Base-by-base conservation (phyloP, 2,888 invertebrate species). In the Drosophila merina region DNA sequence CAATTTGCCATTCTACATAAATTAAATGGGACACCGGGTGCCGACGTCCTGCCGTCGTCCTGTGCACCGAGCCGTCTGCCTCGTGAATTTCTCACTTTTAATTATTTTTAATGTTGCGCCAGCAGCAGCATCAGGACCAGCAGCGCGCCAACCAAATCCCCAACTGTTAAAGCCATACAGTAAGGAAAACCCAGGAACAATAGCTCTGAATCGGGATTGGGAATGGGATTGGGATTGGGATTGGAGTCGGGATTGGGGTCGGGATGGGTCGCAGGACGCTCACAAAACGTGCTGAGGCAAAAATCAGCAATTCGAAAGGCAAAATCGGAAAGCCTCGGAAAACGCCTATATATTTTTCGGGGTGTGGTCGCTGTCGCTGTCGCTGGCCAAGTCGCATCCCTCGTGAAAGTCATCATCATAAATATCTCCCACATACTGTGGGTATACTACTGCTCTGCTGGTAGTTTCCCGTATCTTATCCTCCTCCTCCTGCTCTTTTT, bases 71-170 rank as follows among this genome's bases (percentile, higher is more conserved):
- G 5, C 14, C 9, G 14, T n/a, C 8, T 48, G 51, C 64, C 72
- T 28, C 38, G 54, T 54, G 64, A 69, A 69, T 38, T 72, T 69
- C 63, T 69, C 69, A 63, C 72, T 69, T 69, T 72, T 72, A 69
- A 72, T 69, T 68, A 72, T 69, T 68, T 69, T 55, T 64, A 69
- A 72, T 72, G 63, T 44, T 72, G 47, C 31, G 36, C 49, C 49
- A 30, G 45, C 42, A 47, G 51, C 67, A 36, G n/a, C 20, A 20
- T 1, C 14, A 14, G 14, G n/a, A n/a, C 14, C 20, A 20, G 20
- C 20, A 20, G 1, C 20, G 20, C 2, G 20, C 20, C 20, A 20
- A 2, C 20, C 20, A n/a, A 36, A 36, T 36, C n/a, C n/a, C 5
- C 36, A n/a, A 36, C 36, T 36, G 36, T 36, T 36, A 36, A 36